Conservation (phyloP, 2,888 invertebrate species). For the Brenthis daphne region DNA sequence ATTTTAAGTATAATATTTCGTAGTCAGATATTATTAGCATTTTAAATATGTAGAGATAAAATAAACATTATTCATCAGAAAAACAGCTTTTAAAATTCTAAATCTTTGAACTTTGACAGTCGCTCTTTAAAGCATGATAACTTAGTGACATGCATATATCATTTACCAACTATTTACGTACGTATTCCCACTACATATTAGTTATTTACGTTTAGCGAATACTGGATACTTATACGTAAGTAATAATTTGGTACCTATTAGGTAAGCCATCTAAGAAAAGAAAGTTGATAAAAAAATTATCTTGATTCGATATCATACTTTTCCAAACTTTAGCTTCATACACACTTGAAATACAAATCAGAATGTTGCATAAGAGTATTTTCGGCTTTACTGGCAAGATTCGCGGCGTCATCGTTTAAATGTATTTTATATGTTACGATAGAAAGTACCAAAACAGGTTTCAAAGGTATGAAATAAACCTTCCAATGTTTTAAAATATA, state of each 20-base stretch:
- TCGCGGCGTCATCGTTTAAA: conserved; percentile 14
- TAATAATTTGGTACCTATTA: too few relatives aligned
- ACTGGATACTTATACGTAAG: too few relatives aligned
- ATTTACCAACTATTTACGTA: too few relatives aligned
- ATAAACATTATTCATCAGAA: background rate
- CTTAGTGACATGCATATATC: background rate
- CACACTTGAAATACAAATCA: background rate
- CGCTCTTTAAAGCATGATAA: background rate
- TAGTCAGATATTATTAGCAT: background rate
- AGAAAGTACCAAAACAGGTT: conserved; percentile 36
- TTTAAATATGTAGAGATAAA: background rate
- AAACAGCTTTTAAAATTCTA: background rate
- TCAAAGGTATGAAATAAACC: conserved; percentile 8
- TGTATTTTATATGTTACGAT: conserved; percentile 26
- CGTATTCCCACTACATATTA: too few relatives aligned
- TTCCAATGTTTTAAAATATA: background rate
- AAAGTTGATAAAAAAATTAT: too few relatives aligned
- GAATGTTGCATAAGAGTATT: conserved; percentile 1
- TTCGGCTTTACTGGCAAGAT: conserved; percentile 13
- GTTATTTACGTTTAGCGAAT: too few relatives aligned
- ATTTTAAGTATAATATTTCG: background rate
- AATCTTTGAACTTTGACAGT: conserved; percentile 9
- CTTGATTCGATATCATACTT: too few relatives aligned
- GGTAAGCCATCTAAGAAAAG: too few relatives aligned
- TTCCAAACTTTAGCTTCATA: too few relatives aligned